A percentile compares a stretch with the other conserved stretches of the same genome.
phyloP scores from a whole-genome alignment of 2,113 vertebrate species.

The Triplophysa dalaica region DNA sequence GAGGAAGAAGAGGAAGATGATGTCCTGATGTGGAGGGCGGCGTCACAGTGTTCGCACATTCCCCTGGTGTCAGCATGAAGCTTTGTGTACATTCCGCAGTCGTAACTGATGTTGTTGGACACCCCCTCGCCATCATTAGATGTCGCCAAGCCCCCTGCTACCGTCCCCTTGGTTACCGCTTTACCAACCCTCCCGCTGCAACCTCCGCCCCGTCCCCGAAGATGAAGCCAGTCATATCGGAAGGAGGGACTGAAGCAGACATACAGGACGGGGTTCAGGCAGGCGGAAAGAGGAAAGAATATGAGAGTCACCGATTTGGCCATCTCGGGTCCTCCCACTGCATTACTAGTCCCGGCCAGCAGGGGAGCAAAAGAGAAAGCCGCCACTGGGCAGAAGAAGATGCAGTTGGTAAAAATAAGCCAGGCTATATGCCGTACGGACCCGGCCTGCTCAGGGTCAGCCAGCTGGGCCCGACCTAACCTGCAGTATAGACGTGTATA shows the following conservation, averaged over 20 bases:
- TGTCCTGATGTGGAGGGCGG: constrained; percentile 81
- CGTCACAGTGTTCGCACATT: constrained; percentile 86
- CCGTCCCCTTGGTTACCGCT: constrained; percentile 63
- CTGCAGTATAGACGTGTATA: constrained; percentile 97
- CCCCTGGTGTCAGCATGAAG: constrained; percentile 74
- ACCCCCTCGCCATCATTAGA: constrained; percentile 58
- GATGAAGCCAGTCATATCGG: constrained; percentile 90
- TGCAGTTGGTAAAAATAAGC: constrained; percentile 98
- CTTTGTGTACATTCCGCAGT: constrained; percentile 81
- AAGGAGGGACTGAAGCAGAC: constrained; percentile 96
- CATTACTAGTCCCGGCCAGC: constrained; percentile 77
- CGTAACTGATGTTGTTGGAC: constrained; percentile 63
- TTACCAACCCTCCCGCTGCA: constrained; percentile 48
- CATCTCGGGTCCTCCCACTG: constrained; percentile 88
- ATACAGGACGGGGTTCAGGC: constrained; percentile 92
- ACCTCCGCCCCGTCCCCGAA: constrained; percentile 72
- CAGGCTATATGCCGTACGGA: constrained; percentile 92
- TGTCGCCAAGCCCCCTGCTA: constrained; percentile 3
- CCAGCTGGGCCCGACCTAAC: constrained; percentile 88
- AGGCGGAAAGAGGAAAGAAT: constrained; percentile 92
- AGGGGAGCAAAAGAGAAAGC: constrained; percentile 94
- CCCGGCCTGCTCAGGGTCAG: constrained; percentile 83
- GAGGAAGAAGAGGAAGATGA: constrained; percentile 70
- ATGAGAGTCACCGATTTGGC: constrained; percentile 95
- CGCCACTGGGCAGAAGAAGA: constrained; percentile 96